Evolutionary conservation across 2,888 invertebrate species (phyloP), one percentile per base, ranked within the genome.

Genomic region (Hypena proboscidalis): DNA sequence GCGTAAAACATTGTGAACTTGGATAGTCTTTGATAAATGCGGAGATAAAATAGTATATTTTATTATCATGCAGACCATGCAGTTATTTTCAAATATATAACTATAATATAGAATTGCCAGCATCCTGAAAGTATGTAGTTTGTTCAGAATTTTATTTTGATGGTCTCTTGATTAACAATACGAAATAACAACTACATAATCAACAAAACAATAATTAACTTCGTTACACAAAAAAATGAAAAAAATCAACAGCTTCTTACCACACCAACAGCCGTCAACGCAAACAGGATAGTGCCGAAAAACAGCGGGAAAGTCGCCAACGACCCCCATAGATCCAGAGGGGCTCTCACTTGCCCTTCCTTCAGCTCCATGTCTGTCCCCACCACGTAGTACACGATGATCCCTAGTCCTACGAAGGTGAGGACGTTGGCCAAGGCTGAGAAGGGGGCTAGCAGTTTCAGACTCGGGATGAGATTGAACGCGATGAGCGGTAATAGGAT

Each of bases 281-380:
- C 97, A 81, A 97, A 98, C 43, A 98, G 91, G 1, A 96, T 96
- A 0, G 97, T 98, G 1, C 98, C 98, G 0, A 97, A 96, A 70
- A 61, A 61, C 6, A 61, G 32, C 7, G 61, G 61, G 13, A 61
- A 60, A 4, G 95, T 93, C 2, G 77, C 38, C 0, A 62, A 14
- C 0, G 83, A 78, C 2, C 85, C 85, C 80, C 80, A 83, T 2
- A 79, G 63, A 91, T 92, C 71, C 32, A 85, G 67, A 3, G 89
- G 70, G 3, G 92, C 92, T 8, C 93, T 56, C 84, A 84, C 57
- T 87, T 85, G 58, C 87, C 9, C 29, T 17, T n/a, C n/a, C n/a
- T n/a, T n/a, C n/a, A n/a, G 3, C 4, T 3, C 8, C 13, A 15
- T 29, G 3, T 6, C 15, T 2, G 29, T 29, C 4, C 81, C 83